These are phyloP conservation scores for Chloebia gouldiae DNA, from an alignment of 2,113 vertebrate species.

Conservation along the genomic window DNA sequence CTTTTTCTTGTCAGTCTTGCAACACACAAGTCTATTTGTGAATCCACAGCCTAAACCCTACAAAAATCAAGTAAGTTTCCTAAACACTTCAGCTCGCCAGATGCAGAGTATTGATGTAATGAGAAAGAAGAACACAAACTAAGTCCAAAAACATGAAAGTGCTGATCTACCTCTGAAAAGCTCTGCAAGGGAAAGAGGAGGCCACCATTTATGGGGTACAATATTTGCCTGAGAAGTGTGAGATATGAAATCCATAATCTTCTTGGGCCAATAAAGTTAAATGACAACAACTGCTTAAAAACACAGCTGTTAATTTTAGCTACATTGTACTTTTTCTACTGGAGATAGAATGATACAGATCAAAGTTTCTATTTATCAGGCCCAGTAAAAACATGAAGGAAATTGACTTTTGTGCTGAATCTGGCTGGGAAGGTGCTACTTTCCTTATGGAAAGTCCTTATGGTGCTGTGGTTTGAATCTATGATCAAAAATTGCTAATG, in stretches of 20 bases:
- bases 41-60: neutral
- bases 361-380: neutral
- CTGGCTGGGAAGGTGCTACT: neutral
- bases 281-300: neutral
- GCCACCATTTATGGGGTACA: neutral
- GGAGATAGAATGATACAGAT: neutral
- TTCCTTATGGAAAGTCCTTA: neutral
- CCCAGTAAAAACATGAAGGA: neutral
- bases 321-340: neutral
- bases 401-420: neutral
- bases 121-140: neutral
- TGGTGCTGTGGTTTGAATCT: neutral
- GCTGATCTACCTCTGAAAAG: neutral
- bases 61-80: neutral
- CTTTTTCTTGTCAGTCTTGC: neutral
- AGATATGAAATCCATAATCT: neutral
- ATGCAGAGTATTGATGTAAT: neutral
- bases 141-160: neutral
- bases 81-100: neutral
- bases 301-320: neutral
- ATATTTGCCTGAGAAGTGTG: neutral
- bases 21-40: neutral
- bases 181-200: neutral
- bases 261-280: neutral
- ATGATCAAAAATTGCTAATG: neutral